Evolutionary conservation across 2,113 vertebrate species (phyloP).

Genomic region (Pteropus alecto): DNA sequence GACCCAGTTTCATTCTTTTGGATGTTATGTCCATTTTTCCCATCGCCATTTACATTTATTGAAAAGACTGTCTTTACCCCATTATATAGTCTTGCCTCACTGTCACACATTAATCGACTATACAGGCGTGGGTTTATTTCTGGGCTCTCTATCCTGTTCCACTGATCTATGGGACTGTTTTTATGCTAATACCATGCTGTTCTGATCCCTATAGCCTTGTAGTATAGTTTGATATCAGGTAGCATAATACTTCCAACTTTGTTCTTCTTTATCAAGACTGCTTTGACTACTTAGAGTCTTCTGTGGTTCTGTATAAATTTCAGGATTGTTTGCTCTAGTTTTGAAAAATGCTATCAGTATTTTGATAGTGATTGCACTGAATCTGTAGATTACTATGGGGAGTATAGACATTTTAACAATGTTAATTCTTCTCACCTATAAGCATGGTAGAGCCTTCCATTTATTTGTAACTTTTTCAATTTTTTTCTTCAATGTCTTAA

Average conservation of each 20-base stretch:
- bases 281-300: background rate
- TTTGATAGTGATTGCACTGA: too few species aligned
- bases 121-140: background rate
- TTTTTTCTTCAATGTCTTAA: background rate
- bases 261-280: background rate
- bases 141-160: too few species aligned
- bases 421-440: too few species aligned
- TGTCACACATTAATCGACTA: background rate
- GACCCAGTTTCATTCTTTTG: background rate
- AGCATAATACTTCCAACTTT: background rate
- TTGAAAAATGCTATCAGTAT: too few species aligned
- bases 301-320: background rate
- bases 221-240: background rate
- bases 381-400: too few species aligned
- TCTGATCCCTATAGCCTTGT: too few species aligned
- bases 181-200: too few species aligned
- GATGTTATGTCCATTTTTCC: background rate
- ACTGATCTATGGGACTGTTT: too few species aligned
- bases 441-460: too few species aligned
- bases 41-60: background rate
- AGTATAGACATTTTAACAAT: too few species aligned
- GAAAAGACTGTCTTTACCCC: background rate
- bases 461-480: background rate
- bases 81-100: background rate
- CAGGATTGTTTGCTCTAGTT: too few species aligned